Conservation (phyloP, 1,140 invertebrate genomes). For the Heliconius eleuchia region DNA sequence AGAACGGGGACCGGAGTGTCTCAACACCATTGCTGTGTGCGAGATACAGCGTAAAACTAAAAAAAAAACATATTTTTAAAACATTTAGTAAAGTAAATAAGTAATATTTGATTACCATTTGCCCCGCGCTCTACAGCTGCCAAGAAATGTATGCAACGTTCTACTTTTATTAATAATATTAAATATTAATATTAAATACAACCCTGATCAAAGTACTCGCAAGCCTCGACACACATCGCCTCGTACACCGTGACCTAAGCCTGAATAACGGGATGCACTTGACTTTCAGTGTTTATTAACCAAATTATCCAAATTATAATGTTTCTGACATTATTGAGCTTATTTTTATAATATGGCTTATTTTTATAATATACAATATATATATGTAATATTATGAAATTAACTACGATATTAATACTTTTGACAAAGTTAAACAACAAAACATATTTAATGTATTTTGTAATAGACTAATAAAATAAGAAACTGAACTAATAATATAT, state of each 20-base stretch:
- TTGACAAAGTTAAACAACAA: too few relatives aligned
- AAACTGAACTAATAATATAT: too few relatives aligned
- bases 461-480: too few relatives aligned
- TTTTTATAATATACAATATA: background rate
- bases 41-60: background rate
- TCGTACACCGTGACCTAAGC: slow-evolving; percentile 56
- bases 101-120: too few relatives aligned
- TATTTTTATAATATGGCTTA: background rate
- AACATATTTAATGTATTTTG: too few relatives aligned
- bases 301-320: slow-evolving; percentile 23
- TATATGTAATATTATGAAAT: background rate
- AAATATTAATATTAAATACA: slow-evolving; percentile 16
- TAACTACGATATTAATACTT: background rate
- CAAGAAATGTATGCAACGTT: background rate
- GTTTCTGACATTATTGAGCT: slow-evolving; percentile 8
- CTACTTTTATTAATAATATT: background rate
- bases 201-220: slow-evolving; percentile 30
- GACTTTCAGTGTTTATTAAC: slow-evolving; percentile 51
- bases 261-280: slow-evolving; percentile 64
- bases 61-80: background rate
- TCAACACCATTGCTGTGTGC: background rate
- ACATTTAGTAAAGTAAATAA: background rate
- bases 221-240: slow-evolving; percentile 58
- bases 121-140: too few relatives aligned
- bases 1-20: background rate